These are phyloP conservation scores for Eupithecia subumbrata DNA, from an alignment of 2,888 invertebrate species.

Conservation along the genomic window DNA sequence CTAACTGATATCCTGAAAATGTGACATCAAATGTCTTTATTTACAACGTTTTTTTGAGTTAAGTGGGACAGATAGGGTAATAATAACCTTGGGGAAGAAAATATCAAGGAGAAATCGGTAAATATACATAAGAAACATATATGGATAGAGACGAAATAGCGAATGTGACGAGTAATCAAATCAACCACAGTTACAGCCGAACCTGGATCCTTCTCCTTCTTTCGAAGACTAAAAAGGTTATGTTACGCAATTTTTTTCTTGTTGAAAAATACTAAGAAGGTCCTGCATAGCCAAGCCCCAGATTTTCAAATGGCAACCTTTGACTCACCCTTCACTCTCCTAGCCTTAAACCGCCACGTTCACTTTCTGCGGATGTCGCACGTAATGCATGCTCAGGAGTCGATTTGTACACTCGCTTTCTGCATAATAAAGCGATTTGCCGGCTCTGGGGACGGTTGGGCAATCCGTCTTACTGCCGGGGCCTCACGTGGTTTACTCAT, in stretches of 20 bases:
- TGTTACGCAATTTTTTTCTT: not conserved
- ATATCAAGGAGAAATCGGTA: too few relatives aligned
- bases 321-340: not conserved
- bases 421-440: conserved; percentile 69
- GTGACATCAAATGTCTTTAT: too few relatives aligned
- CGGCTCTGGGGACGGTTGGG: conserved; percentile 56
- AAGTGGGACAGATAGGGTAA: too few relatives aligned
- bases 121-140: too few relatives aligned
- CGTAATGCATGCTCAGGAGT: conserved; percentile 50
- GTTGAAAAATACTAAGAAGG: not conserved
- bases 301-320: not conserved
- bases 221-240: too few relatives aligned
- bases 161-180: too few relatives aligned
- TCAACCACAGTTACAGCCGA: too few relatives aligned
- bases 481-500: conserved; percentile 2
- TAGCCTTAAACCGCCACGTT: conserved; percentile 42
- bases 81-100: too few relatives aligned
- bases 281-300: not conserved
- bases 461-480: conserved; percentile 48
- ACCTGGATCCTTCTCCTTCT: too few relatives aligned
- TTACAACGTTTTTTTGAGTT: too few relatives aligned
- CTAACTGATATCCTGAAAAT: too few relatives aligned
- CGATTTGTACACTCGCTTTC: conserved; percentile 66
- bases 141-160: too few relatives aligned
- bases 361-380: conserved; percentile 53